These are phyloP conservation scores for Colossoma macropomum DNA, from an alignment of 2,113 vertebrate species.

Conservation along the genomic window DNA sequence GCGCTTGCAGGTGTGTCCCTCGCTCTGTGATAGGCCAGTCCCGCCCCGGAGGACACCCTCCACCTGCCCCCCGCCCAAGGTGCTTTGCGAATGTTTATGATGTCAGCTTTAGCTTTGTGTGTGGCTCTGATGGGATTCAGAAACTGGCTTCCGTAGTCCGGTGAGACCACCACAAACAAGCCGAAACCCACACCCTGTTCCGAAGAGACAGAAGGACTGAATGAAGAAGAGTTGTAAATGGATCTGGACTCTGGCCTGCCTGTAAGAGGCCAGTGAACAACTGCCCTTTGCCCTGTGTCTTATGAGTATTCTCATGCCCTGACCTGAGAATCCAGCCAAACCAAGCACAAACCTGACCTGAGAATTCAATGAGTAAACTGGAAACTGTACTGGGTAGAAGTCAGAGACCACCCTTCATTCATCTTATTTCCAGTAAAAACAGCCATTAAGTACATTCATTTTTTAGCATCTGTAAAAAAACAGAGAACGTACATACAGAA, in stretches of 20 bases:
- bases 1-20: conserved; percentile 91
- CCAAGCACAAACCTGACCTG: conserved; percentile 30
- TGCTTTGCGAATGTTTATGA: conserved; percentile 74
- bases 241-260: conserved; percentile 55
- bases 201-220: conserved; percentile 38
- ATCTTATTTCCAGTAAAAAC: no score
- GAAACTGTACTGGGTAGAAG: background rate
- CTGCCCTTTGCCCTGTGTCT: conserved; percentile 70
- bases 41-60: conserved; percentile 52
- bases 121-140: conserved; percentile 53
- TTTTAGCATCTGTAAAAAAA: no score
- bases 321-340: conserved; percentile 55
- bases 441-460: no score
- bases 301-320: conserved; percentile 64
- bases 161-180: conserved; percentile 61
- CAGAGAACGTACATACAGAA: no score
- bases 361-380: conserved; percentile 29
- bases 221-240: conserved; percentile 32
- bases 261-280: conserved; percentile 60
- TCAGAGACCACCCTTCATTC: no score
- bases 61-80: conserved; percentile 63
- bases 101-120: conserved; percentile 76
- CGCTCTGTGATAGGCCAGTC: conserved; percentile 76
- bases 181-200: conserved; percentile 42
- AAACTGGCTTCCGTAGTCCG: conserved; percentile 67